Conservation (phyloP, 2,888 invertebrate genomes). For the Mechanitis mazaeus region DNA sequence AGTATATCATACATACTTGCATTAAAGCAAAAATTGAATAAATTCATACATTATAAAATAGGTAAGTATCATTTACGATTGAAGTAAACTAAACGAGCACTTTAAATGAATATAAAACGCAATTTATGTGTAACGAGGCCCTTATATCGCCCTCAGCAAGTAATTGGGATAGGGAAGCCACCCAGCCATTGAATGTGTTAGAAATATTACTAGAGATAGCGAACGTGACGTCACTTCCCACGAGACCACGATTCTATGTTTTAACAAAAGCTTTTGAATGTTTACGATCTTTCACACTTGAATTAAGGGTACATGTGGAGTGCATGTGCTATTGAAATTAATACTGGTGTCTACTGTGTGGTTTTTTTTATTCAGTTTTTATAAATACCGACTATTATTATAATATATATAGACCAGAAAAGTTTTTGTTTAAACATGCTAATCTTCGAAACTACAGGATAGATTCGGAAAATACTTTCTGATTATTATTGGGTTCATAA, state of each 20-base stretch:
- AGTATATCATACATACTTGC: too few relatives aligned
- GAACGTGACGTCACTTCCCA: constrained; percentile 19
- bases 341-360: background rate
- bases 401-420: too few relatives aligned
- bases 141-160: constrained; percentile 23
- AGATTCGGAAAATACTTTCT: too few relatives aligned
- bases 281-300: constrained; percentile 11
- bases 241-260: constrained; percentile 16
- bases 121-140: constrained; percentile 29
- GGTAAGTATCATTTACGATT: background rate
- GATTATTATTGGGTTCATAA: too few relatives aligned
- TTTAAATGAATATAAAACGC: constrained; percentile 27
- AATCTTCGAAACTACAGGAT: too few relatives aligned
- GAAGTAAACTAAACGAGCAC: constrained; percentile 21
- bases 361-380: background rate
- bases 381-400: too few relatives aligned
- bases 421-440: too few relatives aligned
- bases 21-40: too few relatives aligned
- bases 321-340: constrained; percentile 10
- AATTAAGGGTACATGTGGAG: constrained; percentile 11
- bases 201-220: constrained; percentile 22
- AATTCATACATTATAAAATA: too few relatives aligned
- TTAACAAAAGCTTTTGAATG: constrained; percentile 9
- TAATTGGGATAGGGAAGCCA: constrained; percentile 29
- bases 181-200: constrained; percentile 26